Evolutionary conservation across 2,888 invertebrate species (phyloP).

Genomic region (Idaea aversata): DNA sequence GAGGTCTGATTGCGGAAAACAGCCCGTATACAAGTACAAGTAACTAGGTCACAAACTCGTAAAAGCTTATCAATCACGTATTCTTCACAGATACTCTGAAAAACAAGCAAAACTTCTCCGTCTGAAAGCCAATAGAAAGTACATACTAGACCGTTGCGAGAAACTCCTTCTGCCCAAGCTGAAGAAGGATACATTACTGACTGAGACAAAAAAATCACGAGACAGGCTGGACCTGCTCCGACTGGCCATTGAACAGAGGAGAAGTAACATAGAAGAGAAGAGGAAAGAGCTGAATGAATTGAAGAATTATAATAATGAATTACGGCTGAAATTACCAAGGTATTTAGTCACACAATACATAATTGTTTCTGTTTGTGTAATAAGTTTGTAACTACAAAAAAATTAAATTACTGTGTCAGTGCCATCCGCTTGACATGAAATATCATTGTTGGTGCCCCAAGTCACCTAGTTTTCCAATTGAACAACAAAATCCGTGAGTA

Average conservation of each 20-base stretch:
- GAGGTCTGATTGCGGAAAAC: too few relatives aligned
- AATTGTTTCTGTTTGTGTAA: too few relatives aligned
- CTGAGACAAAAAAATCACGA: constrained; percentile 65
- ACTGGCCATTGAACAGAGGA: constrained; percentile 68
- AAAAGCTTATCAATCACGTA: too few relatives aligned
- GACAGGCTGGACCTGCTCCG: constrained; percentile 65
- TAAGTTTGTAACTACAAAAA: too few relatives aligned
- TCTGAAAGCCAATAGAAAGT: constrained; percentile 79
- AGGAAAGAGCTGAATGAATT: constrained; percentile 49
- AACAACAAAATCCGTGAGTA: too few relatives aligned
- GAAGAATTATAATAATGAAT: constrained; percentile 57
- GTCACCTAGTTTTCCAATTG: too few relatives aligned
- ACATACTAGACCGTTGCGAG: constrained; percentile 79
- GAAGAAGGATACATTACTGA: constrained; percentile 61
- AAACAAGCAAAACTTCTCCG: constrained; percentile 82
- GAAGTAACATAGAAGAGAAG: constrained; percentile 56
- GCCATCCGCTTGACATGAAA: too few relatives aligned
- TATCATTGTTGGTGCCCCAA: too few relatives aligned
- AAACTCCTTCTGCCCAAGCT: constrained; percentile 58
- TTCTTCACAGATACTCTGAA: constrained; percentile 79
- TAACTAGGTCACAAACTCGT: background rate
- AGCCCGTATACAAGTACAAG: too few relatives aligned
- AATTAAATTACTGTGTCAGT: too few relatives aligned
- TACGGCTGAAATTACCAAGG: constrained; percentile 60
- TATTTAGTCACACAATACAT: background rate